Conservation (phyloP, 2,888 invertebrate genomes). For the Sinopyrophorus schimmeli region DNA sequence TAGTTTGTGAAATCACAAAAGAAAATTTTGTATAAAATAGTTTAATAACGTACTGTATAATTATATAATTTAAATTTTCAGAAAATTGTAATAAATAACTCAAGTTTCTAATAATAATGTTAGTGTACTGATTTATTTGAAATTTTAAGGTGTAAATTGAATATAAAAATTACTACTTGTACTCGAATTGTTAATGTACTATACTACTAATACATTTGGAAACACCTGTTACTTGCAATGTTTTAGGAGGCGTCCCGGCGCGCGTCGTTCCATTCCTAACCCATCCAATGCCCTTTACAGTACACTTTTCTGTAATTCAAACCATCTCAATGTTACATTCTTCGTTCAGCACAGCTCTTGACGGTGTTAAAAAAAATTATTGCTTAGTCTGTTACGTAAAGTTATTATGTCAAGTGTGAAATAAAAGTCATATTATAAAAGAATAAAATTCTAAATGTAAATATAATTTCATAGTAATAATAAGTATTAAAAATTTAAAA, state of each 20-base stretch:
- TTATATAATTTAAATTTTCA: too few relatives aligned
- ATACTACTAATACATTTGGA: too few relatives aligned
- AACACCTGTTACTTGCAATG: slow-evolving; percentile 24
- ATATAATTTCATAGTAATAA: not conserved
- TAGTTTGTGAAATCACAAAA: too few relatives aligned
- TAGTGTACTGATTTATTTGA: too few relatives aligned
- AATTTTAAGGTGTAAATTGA: too few relatives aligned
- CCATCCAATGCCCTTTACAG: slow-evolving; percentile 7
- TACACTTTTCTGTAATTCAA: slow-evolving; percentile 10
- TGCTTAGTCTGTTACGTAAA: not conserved
- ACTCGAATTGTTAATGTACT: too few relatives aligned
- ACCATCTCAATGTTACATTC: slow-evolving; percentile 16
- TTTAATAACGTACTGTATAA: too few relatives aligned
- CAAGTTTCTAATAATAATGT: too few relatives aligned
- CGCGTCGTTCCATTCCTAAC: slow-evolving; percentile 17
- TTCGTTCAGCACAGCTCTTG: not conserved
- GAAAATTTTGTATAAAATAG: too few relatives aligned
- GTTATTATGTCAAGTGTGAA: not conserved
- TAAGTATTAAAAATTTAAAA: too few relatives aligned
- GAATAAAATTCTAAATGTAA: not conserved
- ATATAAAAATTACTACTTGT: too few relatives aligned
- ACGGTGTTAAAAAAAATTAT: not conserved
- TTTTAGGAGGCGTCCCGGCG: slow-evolving; percentile 23
- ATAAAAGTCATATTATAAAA: not conserved
- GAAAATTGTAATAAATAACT: too few relatives aligned